Conservation (phyloP, 2,888 invertebrate genomes). For the Rhagophthalmus giganteus region DNA sequence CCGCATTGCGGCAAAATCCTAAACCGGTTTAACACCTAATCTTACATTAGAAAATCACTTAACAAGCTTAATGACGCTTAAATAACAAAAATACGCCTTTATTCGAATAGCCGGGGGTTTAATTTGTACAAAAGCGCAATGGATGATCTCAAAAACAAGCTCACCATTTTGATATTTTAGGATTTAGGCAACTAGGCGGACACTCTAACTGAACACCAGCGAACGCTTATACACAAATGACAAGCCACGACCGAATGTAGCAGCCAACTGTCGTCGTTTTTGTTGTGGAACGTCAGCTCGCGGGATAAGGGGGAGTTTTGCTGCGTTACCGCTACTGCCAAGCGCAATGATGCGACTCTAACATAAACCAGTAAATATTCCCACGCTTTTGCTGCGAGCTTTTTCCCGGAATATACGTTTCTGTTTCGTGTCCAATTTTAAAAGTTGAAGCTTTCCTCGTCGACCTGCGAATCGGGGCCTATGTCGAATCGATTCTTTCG, state of each 20-base stretch:
- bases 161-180: constrained; percentile 55
- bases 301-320: constrained; percentile 41
- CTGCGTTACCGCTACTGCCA: constrained; percentile 51
- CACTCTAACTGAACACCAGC: constrained; percentile 25
- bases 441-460: no score
- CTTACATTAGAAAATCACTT: constrained; percentile 47
- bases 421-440: no score
- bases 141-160: constrained; percentile 45
- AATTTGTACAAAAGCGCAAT: constrained; percentile 10
- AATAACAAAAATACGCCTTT: constrained; percentile 25
- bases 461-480: no score
- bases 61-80: constrained; percentile 33
- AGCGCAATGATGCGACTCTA: constrained; percentile 56
- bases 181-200: constrained; percentile 48
- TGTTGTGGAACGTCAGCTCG: constrained; percentile 47
- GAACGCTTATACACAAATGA: constrained; percentile 40
- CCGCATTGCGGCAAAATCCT: constrained; percentile 53
- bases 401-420: not conserved
- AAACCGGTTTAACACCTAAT: constrained; percentile 47
- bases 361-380: constrained; percentile 56
- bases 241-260: constrained; percentile 47
- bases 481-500: no score
- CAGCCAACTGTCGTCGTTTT: constrained; percentile 55
- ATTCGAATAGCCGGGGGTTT: constrained; percentile 11
- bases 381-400: constrained; percentile 45